These are phyloP conservation scores for Thaleichthys pacificus DNA, from an alignment of 2,797 vertebrate genomes.

Conservation along the genomic window DNA sequence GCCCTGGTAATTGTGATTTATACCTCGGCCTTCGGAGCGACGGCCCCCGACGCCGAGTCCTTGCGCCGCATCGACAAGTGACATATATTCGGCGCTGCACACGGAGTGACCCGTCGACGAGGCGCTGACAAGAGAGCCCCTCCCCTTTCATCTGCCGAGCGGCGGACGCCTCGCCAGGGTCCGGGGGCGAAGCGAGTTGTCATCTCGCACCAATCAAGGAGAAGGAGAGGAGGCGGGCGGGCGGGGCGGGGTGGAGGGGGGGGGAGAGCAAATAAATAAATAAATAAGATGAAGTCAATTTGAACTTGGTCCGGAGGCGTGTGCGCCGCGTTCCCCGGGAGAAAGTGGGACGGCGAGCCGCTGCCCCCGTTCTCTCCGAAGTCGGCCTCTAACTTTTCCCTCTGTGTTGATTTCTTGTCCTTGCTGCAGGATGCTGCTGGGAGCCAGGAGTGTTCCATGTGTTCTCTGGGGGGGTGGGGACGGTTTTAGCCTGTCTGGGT, in stretches of 20 bases:
- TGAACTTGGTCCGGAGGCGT: constrained; percentile 33
- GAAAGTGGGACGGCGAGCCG: constrained; percentile 60
- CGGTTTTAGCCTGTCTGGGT: constrained; percentile 63
- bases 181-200: constrained; percentile 29
- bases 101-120: constrained; percentile 56
- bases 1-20: constrained; percentile 78
- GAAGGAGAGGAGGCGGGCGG: constrained; percentile 8
- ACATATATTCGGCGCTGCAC: constrained; percentile 63
- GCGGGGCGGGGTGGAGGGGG: too few relatives aligned
- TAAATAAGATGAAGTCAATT: constrained; percentile 31
- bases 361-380: constrained; percentile 60
- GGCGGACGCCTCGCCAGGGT: constrained; percentile 3
- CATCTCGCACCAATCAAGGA: constrained; percentile 20
- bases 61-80: constrained; percentile 56
- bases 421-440: constrained; percentile 68
- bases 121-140: constrained; percentile 45
- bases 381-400: constrained; percentile 47
- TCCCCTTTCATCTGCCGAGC: constrained; percentile 44
- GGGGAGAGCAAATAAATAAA: neutral
- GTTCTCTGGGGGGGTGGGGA: constrained; percentile 54
- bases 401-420: constrained; percentile 69
- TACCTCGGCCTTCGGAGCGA: constrained; percentile 59
- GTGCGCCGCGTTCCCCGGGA: constrained; percentile 24
- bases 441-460: constrained; percentile 38
- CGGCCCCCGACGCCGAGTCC: constrained; percentile 59